Evolutionary conservation across 2,888 invertebrate genomes (phyloP).

Genomic region (Notodromas monacha): DNA sequence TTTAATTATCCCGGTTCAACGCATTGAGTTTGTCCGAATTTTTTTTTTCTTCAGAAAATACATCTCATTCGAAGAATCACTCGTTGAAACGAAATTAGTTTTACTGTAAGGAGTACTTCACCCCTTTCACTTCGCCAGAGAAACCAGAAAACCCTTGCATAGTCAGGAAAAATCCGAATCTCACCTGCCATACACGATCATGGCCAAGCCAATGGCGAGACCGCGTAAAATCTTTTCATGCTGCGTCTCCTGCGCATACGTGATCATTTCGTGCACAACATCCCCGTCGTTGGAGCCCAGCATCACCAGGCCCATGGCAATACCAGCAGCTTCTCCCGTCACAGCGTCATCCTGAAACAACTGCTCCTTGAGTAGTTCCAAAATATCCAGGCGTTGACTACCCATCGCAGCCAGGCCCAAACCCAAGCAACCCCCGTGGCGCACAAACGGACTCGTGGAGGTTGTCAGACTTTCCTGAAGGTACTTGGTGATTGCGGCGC

Average conservation of each 20-base stretch:
- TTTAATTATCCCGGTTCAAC: no score
- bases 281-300: constrained; percentile 64
- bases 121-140: no score
- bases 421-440: constrained; percentile 90
- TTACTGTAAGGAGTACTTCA: no score
- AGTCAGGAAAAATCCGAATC: no score
- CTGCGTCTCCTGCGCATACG: constrained; percentile 70
- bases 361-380: constrained; percentile 82
- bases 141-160: no score
- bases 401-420: constrained; percentile 94
- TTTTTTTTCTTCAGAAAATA: no score
- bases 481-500: constrained; percentile 64
- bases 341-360: constrained; percentile 95
- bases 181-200: constrained; percentile 92
- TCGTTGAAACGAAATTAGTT: no score
- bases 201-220: constrained; percentile 73
- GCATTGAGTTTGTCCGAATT: no score
- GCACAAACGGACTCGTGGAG: constrained; percentile 75
- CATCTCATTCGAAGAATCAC: no score
- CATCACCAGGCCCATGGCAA: constrained; percentile 99
- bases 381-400: constrained; percentile 71
- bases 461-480: constrained; percentile 75
- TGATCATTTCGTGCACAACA: constrained; percentile 75
- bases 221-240: constrained; percentile 96
- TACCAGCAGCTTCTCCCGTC: constrained; percentile 91